Evolutionary conservation across 2,113 vertebrate genomes (phyloP), one percentile per base, ranked within the genome.

Genomic region (Thermophis baileyi): DNA sequence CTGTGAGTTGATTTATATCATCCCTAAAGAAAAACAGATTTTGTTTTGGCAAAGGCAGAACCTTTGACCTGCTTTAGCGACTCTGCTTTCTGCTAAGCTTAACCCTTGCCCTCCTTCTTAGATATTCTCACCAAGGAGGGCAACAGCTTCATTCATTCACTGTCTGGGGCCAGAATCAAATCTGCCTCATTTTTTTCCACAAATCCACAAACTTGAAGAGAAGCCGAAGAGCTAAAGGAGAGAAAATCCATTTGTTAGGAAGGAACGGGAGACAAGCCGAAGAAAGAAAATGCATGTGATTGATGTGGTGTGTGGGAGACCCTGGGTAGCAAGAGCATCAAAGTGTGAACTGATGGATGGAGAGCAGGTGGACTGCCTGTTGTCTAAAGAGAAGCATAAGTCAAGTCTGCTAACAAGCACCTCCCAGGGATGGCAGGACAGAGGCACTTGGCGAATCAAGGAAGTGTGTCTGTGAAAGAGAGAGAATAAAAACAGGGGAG

Each of bases 171-270:
- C 22, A 92, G 18, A 11, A 27, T 35, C 10, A 92, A 93, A 74
- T 81, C 92, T 81, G 91, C 27, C 93, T 95, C 95, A 3, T n/a
- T 93, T 97, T 96, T 95, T 87, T 86, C 95, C 86, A 18, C 20
- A 0, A 88, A 0, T 0, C 40, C 14, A 27, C 20, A 53, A n/a
- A 25, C 20, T 94, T 90, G 44, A 40, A 55, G 10, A 87, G 74
- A 44, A 86, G 44, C 44, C 0, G 9, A 1, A 27, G 81, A 89
- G 85, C 24, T 47, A 47, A 47, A 86, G 85, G 44, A 86, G 85
- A 47, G 24, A 47, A 86, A 46, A 86, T 47, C 9, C 22, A 46
- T 47, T 47, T 86, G n/a, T 74, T 74, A 69, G 85, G 85, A 50
- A 27, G 55, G 8, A 51, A 20, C 0, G 0, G 44, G 91, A 69